Conservation (phyloP, 1,140 invertebrate species). For the Cataglyphis hispanica region DNA sequence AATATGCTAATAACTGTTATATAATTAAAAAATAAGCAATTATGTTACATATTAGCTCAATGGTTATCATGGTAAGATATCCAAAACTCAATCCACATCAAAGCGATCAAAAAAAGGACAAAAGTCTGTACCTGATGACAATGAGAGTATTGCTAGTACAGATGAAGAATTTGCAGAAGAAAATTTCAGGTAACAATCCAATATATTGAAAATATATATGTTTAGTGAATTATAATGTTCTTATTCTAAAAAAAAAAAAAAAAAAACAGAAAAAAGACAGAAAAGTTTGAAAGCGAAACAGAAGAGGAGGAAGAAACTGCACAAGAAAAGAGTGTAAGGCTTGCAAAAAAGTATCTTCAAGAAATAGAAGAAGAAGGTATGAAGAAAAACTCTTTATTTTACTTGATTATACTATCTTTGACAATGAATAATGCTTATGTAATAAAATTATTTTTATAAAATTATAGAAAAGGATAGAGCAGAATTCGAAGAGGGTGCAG, state of each 20-base stretch:
- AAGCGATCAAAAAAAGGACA: constrained; percentile 70
- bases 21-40: constrained; percentile 10
- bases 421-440: background rate
- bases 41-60: constrained; percentile 67
- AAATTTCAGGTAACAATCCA: constrained; percentile 66
- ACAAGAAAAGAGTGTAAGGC: constrained; percentile 94
- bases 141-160: constrained; percentile 83
- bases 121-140: constrained; percentile 68
- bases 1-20: background rate
- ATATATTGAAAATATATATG: background rate
- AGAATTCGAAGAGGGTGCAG: constrained; percentile 90
- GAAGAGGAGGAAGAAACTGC: constrained; percentile 93
- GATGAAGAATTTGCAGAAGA: constrained; percentile 83
- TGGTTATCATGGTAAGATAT: constrained; percentile 58
- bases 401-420: constrained; percentile 1
- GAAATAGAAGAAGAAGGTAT: constrained; percentile 93
- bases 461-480: constrained; percentile 89
- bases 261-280: constrained; percentile 13
- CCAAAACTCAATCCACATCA: constrained; percentile 27
- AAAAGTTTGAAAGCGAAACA: constrained; percentile 83
- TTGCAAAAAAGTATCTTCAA: constrained; percentile 95
- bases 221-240: constrained; percentile 9
- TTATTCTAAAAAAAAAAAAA: background rate
- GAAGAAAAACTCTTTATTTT: constrained; percentile 47
- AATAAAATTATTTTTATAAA: constrained; percentile 22